These are phyloP conservation scores for Chrysina gloriosa DNA, from an alignment of 2,888 invertebrate species.

Conservation along the genomic window DNA sequence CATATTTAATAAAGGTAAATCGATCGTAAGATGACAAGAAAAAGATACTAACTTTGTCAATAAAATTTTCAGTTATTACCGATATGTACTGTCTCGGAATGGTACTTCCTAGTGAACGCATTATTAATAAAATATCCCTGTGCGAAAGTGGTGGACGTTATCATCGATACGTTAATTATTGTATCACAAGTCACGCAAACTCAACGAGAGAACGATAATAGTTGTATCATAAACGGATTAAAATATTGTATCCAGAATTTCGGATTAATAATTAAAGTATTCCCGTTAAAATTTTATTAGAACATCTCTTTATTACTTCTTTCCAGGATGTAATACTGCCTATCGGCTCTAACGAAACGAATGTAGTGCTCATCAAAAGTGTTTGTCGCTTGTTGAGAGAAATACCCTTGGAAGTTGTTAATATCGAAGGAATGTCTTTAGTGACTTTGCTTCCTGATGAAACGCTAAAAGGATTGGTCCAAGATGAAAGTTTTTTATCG, in stretches of 20 bases:
- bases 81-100: conserved; percentile 57
- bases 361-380: conserved; percentile 47
- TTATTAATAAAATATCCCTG: conserved; percentile 48
- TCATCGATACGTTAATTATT: conserved; percentile 57
- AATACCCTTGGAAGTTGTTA: conserved; percentile 53
- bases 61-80: conserved; percentile 55
- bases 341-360: conserved; percentile 14
- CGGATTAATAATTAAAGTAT: conserved; percentile 56
- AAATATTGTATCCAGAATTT: conserved; percentile 57
- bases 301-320: conserved; percentile 15
- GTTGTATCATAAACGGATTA: conserved; percentile 50
- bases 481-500: conserved; percentile 57
- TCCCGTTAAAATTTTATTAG: not conserved
- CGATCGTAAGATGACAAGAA: conserved; percentile 4
- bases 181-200: conserved; percentile 56
- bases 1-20: conserved; percentile 52
- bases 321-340: conserved; percentile 43
- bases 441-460: conserved; percentile 55
- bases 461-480: conserved; percentile 53
- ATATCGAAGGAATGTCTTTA: conserved; percentile 56
- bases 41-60: conserved; percentile 35
- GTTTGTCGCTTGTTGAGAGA: conserved; percentile 56
- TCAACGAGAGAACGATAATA: conserved; percentile 49
- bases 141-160: conserved; percentile 51
- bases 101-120: conserved; percentile 54